Percentiles rank a stretch among this genome's conserved stretches.
Evolutionary conservation across 2,113 vertebrate genomes (phyloP).

Genomic region (Aphyosemion australe): DNA sequence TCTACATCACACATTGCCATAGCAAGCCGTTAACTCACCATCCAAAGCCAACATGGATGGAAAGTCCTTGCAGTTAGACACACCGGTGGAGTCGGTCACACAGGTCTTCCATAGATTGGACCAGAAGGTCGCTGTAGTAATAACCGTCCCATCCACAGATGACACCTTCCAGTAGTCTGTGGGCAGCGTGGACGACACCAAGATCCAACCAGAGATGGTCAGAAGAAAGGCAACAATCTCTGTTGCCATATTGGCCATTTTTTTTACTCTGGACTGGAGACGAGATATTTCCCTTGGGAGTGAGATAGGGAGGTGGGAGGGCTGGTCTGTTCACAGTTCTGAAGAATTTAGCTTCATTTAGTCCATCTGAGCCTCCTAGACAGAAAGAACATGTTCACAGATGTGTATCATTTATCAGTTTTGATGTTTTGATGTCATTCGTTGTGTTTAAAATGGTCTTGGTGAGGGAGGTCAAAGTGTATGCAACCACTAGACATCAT

Average conservation of each 20-base stretch:
- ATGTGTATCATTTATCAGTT: too few species aligned
- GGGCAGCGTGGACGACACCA: conserved; percentile 89
- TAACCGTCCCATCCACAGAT: conserved; percentile 92
- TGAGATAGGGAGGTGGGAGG: conserved; percentile 38
- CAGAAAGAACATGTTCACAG: too few species aligned
- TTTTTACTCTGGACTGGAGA: conserved; percentile 13
- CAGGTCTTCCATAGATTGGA: conserved; percentile 96
- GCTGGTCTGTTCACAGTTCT: conserved; percentile 17
- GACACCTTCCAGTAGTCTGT: conserved; percentile 97
- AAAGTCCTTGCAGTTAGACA: conserved; percentile 96
- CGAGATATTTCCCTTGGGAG: conserved; percentile 9
- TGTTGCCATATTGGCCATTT: conserved; percentile 75
- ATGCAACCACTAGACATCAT: too few species aligned
- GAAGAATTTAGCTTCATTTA: conserved; percentile 11
- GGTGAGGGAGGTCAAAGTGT: too few species aligned
- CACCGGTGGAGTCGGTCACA: conserved; percentile 93
- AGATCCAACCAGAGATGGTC: conserved; percentile 87
- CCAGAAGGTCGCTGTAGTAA: conserved; percentile 95
- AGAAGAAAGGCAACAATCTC: conserved; percentile 90
- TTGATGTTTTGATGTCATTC: too few species aligned
- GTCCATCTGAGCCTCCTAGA: conserved; percentile 1
- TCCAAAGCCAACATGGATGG: conserved; percentile 95
- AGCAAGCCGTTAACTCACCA: conserved; percentile 73
- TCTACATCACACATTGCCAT: too few species aligned
- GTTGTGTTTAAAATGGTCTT: too few species aligned